phyloP scores from a whole-genome alignment of 2,113 vertebrate species.

The Pedetes capensis region DNA sequence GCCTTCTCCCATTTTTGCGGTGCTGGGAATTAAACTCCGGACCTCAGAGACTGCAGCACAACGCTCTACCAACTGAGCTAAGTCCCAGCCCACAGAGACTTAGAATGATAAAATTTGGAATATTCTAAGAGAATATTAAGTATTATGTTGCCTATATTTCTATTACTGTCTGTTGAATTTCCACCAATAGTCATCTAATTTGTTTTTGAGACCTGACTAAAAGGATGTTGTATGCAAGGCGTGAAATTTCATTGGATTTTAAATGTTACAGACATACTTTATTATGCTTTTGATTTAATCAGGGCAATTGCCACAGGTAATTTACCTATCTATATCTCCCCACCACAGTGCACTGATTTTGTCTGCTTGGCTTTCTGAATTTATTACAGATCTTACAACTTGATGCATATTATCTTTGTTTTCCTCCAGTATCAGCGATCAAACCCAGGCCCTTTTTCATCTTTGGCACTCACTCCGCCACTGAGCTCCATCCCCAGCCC shows the following conservation, averaged over 20 bases:
- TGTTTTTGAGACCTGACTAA: not conserved
- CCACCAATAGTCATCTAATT: not conserved
- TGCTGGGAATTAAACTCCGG: no score
- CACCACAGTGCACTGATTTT: not conserved
- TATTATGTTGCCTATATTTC: not conserved
- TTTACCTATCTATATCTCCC: not conserved
- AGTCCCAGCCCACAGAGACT: no score
- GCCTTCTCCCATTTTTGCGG: no score
- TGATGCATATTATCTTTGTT: not conserved
- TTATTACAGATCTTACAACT: slow-evolving; percentile 3
- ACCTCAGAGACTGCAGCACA: no score
- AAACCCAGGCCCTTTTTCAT: no score
- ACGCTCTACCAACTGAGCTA: no score
- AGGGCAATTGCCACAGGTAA: not conserved
- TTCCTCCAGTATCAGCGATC: no score
- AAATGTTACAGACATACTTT: not conserved
- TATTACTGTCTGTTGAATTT: not conserved
- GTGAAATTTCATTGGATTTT: not conserved
- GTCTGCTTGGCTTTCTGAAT: not conserved
- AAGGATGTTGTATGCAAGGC: not conserved
- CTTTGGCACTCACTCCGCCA: no score
- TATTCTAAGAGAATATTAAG: not conserved
- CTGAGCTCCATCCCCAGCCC: no score
- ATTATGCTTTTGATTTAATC: not conserved
- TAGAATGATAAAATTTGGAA: not conserved